Conservation (phyloP, 2,888 invertebrate species). For the Crioceris asparagi region DNA sequence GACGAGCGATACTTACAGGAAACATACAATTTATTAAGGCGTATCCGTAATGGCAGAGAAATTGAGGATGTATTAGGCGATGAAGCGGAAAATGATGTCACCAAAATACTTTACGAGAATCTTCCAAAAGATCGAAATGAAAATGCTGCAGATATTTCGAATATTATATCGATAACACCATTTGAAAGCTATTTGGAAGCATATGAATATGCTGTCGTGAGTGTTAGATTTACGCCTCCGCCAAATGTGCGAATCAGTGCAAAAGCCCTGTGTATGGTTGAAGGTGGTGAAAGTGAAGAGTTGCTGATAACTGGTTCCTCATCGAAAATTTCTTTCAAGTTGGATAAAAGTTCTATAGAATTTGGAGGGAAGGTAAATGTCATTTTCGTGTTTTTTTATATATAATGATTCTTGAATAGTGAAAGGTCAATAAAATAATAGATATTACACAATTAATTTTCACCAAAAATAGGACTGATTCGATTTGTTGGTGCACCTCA, state of each 20-base stretch:
- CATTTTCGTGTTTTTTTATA: neutral
- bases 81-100: too few relatives aligned
- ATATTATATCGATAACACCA: conserved; percentile 34
- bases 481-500: too few relatives aligned
- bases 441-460: too few relatives aligned
- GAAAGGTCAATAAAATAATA: too few relatives aligned
- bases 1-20: too few relatives aligned
- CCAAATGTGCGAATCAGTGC: conserved; percentile 39
- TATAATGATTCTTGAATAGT: neutral
- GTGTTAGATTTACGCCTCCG: conserved; percentile 41
- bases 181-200: conserved; percentile 43
- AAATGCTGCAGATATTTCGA: too few relatives aligned
- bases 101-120: too few relatives aligned
- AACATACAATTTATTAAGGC: too few relatives aligned
- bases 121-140: too few relatives aligned
- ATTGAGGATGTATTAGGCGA: too few relatives aligned
- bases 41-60: too few relatives aligned
- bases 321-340: conserved; percentile 41
- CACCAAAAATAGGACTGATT: too few relatives aligned
- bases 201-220: conserved; percentile 39
- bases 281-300: conserved; percentile 46
- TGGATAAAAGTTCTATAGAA: conserved; percentile 37
- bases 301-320: conserved; percentile 43
- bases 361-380: conserved; percentile 35
- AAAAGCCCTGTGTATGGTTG: conserved; percentile 42